Conservation (phyloP, 1,140 invertebrate species). For the Helicoverpa zea region DNA sequence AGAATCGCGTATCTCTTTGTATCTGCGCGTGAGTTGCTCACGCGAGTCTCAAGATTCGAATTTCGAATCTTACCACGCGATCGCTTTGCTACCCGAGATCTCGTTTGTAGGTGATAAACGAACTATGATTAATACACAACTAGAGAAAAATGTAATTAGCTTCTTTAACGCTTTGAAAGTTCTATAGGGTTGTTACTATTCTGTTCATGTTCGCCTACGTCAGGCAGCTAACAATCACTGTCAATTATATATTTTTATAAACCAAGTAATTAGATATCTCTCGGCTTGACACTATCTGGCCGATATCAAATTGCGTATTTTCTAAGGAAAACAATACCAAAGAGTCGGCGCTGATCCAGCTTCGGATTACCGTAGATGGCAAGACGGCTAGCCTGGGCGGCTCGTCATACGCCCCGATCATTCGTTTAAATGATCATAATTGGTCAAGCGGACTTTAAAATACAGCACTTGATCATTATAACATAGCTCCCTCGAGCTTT, state of each 20-base stretch:
- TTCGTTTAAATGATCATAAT: slow-evolving; percentile 84
- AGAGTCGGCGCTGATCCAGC: slow-evolving; percentile 72
- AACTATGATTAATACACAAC: slow-evolving; percentile 66
- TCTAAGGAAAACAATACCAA: slow-evolving; percentile 79
- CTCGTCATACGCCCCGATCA: slow-evolving; percentile 72
- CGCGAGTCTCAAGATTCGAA: slow-evolving; percentile 59
- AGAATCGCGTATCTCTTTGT: slow-evolving; percentile 71
- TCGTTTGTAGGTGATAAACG: slow-evolving; percentile 63
- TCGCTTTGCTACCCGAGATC: slow-evolving; percentile 59
- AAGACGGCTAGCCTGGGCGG: slow-evolving; percentile 72
- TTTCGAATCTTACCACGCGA: slow-evolving; percentile 64
- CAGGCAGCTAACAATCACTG: neutral
- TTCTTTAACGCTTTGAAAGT: neutral
- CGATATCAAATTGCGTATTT: slow-evolving; percentile 69
- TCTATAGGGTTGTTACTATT: neutral
- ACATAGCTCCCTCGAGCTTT: slow-evolving; percentile 62
- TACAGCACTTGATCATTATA: slow-evolving; percentile 76
- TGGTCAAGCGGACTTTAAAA: slow-evolving; percentile 75
- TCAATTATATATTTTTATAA: slow-evolving; percentile 34
- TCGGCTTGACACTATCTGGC: slow-evolving; percentile 26
- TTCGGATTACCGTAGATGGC: slow-evolving; percentile 81
- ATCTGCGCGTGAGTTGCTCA: slow-evolving; percentile 64
- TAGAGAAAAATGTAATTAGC: slow-evolving; percentile 56
- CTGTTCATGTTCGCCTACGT: neutral
- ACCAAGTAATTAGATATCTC: slow-evolving; percentile 40